Evolutionary conservation across 2,797 vertebrate genomes (phyloP).

Genomic region (Lemur catta): DNA sequence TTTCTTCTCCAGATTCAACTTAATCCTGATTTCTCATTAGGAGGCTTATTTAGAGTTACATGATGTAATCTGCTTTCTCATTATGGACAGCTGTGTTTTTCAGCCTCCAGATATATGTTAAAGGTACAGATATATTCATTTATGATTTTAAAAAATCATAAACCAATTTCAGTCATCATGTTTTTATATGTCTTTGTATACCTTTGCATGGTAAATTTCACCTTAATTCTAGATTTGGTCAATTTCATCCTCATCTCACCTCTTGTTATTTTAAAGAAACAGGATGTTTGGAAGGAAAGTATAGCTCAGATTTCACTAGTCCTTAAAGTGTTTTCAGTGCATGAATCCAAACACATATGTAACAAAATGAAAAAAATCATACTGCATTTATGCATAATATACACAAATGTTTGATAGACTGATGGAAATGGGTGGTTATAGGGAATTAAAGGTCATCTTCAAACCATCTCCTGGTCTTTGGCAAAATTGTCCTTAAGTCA

Average conservation of each 20-base stretch:
- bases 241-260: not conserved
- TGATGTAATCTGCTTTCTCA: slow-evolving; percentile 72
- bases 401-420: not conserved
- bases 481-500: not conserved
- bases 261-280: slow-evolving; percentile 34
- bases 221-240: not conserved
- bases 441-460: not conserved
- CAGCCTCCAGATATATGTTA: slow-evolving; percentile 66
- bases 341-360: not conserved
- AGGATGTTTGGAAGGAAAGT: not conserved
- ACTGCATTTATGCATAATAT: not conserved
- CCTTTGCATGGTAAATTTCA: not conserved
- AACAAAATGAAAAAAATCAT: not conserved
- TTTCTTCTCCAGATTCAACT: slow-evolving; percentile 71
- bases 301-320: not conserved
- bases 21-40: slow-evolving; percentile 76
- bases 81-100: slow-evolving; percentile 72
- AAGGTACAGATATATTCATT: slow-evolving; percentile 74
- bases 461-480: not conserved
- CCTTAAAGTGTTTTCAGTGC: not conserved
- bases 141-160: slow-evolving; percentile 54
- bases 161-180: slow-evolving; percentile 21
- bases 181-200: slow-evolving; percentile 39
- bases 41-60: slow-evolving; percentile 72
- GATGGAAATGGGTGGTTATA: not conserved